Evolutionary conservation across 2,888 invertebrate species (phyloP).

Genomic region (Conomelus anceps): DNA sequence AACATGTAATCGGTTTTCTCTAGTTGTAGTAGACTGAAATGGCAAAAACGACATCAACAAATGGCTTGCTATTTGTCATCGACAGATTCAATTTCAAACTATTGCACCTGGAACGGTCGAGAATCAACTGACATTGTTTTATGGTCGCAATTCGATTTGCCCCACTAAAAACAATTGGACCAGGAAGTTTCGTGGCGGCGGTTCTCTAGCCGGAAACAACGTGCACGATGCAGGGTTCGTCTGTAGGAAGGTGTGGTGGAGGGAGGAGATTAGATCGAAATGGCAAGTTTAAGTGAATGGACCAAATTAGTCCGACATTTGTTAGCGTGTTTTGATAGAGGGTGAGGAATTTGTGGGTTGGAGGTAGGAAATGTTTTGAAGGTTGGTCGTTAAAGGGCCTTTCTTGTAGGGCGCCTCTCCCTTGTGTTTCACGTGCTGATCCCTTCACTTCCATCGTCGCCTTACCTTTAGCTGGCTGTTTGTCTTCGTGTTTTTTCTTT

Average conservation of each 20-base stretch:
- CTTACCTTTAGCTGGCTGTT: neutral
- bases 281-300: neutral
- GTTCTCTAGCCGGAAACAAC: neutral
- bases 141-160: neutral
- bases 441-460: neutral
- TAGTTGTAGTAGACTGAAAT: neutral
- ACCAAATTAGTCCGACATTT: neutral
- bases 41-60: neutral
- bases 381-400: neutral
- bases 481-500: neutral
- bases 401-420: neutral
- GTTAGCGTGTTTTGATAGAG: neutral
- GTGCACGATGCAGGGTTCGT: neutral
- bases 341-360: neutral
- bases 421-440: neutral
- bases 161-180: neutral
- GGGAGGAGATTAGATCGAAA: neutral
- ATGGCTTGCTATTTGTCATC: neutral
- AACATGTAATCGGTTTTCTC: neutral
- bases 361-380: neutral
- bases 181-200: neutral
- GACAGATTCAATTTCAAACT: neutral
- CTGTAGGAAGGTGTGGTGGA: too few relatives aligned
- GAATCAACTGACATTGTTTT: neutral
- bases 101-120: neutral